Evolutionary conservation across 2,797 vertebrate genomes (phyloP), one percentile per base, ranked within the genome.

Genomic region (Bufotes viridis): DNA sequence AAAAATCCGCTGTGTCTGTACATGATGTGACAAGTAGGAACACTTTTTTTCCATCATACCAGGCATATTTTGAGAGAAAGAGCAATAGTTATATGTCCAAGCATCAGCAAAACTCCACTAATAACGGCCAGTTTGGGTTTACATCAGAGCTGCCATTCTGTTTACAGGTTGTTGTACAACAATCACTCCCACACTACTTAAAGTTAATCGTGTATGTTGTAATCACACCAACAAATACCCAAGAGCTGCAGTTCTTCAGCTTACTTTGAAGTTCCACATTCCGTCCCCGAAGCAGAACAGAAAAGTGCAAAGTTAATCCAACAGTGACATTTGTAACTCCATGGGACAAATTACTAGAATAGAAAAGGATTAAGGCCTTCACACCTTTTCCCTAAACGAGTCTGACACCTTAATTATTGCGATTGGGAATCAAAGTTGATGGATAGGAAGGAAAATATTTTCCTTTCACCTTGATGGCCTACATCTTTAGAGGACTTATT

Each of bases 131-230:
- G 14, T 83, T 89, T 65, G 2, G 13, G 65, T 75, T 82, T 51
- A 76, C 78, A 7, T 18, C 34, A 67, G 57, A 67, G 69, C 18
- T 24, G 82, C 75, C 85, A 58, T 80, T 79, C 67, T 92, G 87
- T 92, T 93, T 92, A 92, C 82, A 90, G 87, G 51, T 75, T 92
- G 90, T 88, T 90, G 93, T 90, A 89, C 89, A 92, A 89, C 9
- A 91, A 88, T 87, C 85, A 91, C 91, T 91, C 91, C 90, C 90
- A 90, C 89, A 90, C 80, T 91, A 61, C 85, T 92, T 58, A 90
- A 91, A 91, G 90, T 86, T 0, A n/a, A 89, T 0, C 14, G 78
- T 87, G 6, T 88, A 87, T 78, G 53, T 55, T 76, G 78, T 90
- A 91, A 92, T 92, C 87, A 90, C 82, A 61, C 60, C 90, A 78